Percentiles rank a stretch among this genome's conserved stretches.
Conservation (phyloP, 2,113 vertebrate species). For the Daphoenositta chrysoptera region DNA sequence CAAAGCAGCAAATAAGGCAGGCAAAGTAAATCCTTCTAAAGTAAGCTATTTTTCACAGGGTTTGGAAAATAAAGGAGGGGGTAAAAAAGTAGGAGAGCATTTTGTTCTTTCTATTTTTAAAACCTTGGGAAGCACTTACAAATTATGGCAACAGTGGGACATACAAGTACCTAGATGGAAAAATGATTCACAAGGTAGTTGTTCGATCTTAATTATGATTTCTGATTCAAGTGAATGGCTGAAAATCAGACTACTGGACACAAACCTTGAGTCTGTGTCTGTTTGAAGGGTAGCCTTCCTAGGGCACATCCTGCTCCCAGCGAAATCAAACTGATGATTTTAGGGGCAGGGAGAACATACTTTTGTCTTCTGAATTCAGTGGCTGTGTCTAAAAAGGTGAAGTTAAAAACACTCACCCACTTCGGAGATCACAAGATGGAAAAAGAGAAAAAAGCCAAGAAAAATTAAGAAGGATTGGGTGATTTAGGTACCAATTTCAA, state of each 20-base stretch:
- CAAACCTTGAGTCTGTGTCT: not conserved
- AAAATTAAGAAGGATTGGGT: not conserved
- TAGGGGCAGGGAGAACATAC: not conserved
- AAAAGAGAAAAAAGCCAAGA: constrained; percentile 16
- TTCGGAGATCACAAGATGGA: not conserved
- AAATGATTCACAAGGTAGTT: not conserved
- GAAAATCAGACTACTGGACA: not conserved
- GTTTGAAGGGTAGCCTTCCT: not conserved
- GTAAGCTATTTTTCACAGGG: constrained; percentile 24
- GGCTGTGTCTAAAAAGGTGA: not conserved
- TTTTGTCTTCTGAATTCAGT: not conserved
- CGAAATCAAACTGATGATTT: not conserved
- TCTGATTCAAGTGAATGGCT: not conserved
- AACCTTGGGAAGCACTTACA: constrained; percentile 29
- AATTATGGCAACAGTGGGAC: not conserved
- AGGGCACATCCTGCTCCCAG: not conserved
- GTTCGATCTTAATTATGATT: not conserved
- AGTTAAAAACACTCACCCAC: not conserved
- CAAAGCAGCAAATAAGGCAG: constrained; percentile 5
- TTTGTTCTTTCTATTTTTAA: constrained; percentile 62
- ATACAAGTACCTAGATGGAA: not conserved
- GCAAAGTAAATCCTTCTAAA: not conserved
- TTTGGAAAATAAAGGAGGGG: constrained; percentile 36
- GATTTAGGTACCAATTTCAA: not conserved
- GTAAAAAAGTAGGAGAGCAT: not conserved